These are phyloP conservation scores for Pseudochaenichthys georgianus DNA, from an alignment of 2,797 vertebrate species.

Conservation along the genomic window DNA sequence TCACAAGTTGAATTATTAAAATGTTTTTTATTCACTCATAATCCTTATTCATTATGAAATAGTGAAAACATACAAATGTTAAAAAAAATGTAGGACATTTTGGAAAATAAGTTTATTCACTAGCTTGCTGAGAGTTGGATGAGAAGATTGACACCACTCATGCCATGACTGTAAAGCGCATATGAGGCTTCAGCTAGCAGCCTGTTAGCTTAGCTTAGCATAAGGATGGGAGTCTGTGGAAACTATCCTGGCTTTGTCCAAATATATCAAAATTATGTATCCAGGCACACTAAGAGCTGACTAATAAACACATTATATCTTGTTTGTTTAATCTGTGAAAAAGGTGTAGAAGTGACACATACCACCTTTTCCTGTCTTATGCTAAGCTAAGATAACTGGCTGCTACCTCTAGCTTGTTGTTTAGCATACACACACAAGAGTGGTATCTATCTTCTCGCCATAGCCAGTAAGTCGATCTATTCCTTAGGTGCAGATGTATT, in stretches of 20 bases:
- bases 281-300: fast-evolving
- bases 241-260: neutral
- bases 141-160: neutral
- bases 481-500: neutral
- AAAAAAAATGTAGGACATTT: neutral
- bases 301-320: neutral
- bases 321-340: neutral
- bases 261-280: neutral
- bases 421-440: neutral
- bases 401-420: neutral
- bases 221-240: neutral
- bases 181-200: neutral
- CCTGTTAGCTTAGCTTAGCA: constrained; percentile 4
- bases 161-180: neutral
- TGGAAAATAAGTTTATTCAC: neutral
- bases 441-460: neutral
- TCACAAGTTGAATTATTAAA: neutral
- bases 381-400: constrained; percentile 1
- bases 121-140: neutral
- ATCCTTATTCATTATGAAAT: neutral
- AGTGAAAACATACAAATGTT: neutral
- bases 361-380: neutral
- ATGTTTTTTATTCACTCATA: neutral
- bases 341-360: neutral
- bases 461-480: neutral